Evolutionary conservation across 2,888 invertebrate genomes (phyloP), one percentile per base, ranked within the genome.

Genomic region (Beris chalybata): DNA sequence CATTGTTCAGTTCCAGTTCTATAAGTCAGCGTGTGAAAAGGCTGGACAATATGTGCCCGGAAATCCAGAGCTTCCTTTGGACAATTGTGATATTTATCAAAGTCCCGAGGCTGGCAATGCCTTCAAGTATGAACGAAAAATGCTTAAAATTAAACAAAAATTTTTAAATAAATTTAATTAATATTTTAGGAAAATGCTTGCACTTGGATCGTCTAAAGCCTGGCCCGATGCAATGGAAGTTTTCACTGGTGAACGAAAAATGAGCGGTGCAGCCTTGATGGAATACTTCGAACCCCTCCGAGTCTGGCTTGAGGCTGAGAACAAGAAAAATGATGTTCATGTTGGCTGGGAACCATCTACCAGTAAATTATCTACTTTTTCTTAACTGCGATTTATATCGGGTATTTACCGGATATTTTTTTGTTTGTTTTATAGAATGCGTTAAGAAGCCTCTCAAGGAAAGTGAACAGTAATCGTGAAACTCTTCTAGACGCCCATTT

Each of bases 211-310:
- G 0, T 90, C 91, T 0, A 86, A 84, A 72, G 89, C 90, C 1
- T 92, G 92, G 92, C 89, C 88, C n/a, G 92, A 94, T 72, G 92
- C 92, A 67, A 86, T 97, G 86, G 87, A 92, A 76, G 85, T 84
- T 7, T 83, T 94, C 43, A 93, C 92, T 0, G 93, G 92, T 0
- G 86, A 88, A 75, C 81, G 90, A 73, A 83, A 83, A 64, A 91
- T 94, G 90, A 86, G 87, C 68, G 90, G 90, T 11, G 85, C 86
- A 64, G 90, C 90, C 0, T 83, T 94, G 1, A 79, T 92, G 68
- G 91, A 93, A 76, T 93, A 91, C 80, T 94, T 93, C 80, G 83
- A 85, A 70, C 93, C 93, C 0, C 79, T 94, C 7, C 84, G 87
- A 66, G 86, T 89, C 52, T 93, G 91, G 91, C 81, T 93, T 13